Evolutionary conservation across 2,888 invertebrate species (phyloP).

Genomic region (Napeogenes sylphis): DNA sequence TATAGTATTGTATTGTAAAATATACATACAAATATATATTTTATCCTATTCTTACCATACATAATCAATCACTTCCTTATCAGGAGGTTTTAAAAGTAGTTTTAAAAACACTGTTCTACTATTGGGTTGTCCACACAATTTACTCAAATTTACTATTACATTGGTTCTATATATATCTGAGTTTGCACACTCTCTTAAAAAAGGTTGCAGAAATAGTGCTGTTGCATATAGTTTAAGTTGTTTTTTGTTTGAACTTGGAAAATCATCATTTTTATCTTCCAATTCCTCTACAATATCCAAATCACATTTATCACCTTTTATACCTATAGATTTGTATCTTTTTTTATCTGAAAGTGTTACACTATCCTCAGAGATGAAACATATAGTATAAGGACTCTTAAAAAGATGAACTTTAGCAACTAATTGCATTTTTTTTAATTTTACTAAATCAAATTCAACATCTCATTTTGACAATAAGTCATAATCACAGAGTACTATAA

Average conservation of each 20-base stretch:
- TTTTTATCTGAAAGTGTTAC: constrained; percentile 47
- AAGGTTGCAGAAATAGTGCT: constrained; percentile 58
- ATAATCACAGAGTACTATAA: not conserved
- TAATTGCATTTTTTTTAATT: constrained; percentile 49
- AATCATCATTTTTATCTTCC: constrained; percentile 37
- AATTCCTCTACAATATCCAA: constrained; percentile 37
- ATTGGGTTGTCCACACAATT: constrained; percentile 42
- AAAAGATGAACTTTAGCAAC: constrained; percentile 53
- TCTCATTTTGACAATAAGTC: constrained; percentile 2
- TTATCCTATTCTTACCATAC: constrained; percentile 75
- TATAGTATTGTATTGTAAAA: not conserved
- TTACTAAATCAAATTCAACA: constrained; percentile 4
- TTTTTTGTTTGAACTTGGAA: constrained; percentile 35
- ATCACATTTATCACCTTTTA: constrained; percentile 40
- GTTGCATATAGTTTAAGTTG: constrained; percentile 42
- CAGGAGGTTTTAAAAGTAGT: constrained; percentile 77
- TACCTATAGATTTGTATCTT: constrained; percentile 48
- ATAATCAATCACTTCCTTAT: constrained; percentile 82
- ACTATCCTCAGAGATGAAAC: constrained; percentile 50
- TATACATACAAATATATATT: no score
- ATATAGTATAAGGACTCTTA: constrained; percentile 52
- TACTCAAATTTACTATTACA: constrained; percentile 49
- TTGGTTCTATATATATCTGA: constrained; percentile 55
- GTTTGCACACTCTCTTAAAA: constrained; percentile 55
- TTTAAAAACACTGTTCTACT: constrained; percentile 53